phyloP scores from a whole-genome alignment of 2,113 vertebrate genomes.

The Colaptes auratus region DNA sequence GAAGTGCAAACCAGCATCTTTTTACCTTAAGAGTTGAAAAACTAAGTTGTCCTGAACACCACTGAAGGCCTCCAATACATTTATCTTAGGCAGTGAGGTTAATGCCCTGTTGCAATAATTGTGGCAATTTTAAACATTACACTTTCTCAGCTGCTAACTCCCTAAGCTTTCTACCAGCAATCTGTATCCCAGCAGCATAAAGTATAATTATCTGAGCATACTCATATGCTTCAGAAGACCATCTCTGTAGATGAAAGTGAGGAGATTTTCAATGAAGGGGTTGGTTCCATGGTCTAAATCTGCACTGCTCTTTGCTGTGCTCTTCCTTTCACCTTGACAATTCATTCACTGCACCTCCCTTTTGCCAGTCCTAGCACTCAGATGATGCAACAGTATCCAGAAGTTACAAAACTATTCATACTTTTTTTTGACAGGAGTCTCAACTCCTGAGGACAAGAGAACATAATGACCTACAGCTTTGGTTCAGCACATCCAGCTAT shows the following conservation, averaged over 20 bases:
- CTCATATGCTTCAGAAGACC: not conserved
- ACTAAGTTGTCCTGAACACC: not conserved
- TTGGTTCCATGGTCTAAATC: not conserved
- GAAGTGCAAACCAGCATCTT: not conserved
- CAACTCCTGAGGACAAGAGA: not conserved
- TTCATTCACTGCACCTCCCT: not conserved
- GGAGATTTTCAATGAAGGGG: not conserved
- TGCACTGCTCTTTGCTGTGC: not conserved
- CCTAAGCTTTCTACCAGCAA: not conserved
- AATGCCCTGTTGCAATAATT: not conserved
- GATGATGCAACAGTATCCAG: not conserved
- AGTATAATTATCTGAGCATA: not conserved
- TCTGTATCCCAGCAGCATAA: not conserved
- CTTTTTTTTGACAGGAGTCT: not conserved
- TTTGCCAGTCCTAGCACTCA: not conserved
- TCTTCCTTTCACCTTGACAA: not conserved
- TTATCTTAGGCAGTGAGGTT: not conserved
- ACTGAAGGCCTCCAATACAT: not conserved
- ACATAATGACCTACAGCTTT: not conserved
- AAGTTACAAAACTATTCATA: not conserved
- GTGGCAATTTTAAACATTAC: not conserved
- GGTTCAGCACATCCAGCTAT: not conserved
- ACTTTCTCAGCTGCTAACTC: not conserved
- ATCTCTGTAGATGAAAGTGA: not conserved
- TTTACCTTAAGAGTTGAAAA: not conserved